Evolutionary conservation across 2,888 invertebrate species (phyloP).

Genomic region (Drosophila multiciliata): DNA sequence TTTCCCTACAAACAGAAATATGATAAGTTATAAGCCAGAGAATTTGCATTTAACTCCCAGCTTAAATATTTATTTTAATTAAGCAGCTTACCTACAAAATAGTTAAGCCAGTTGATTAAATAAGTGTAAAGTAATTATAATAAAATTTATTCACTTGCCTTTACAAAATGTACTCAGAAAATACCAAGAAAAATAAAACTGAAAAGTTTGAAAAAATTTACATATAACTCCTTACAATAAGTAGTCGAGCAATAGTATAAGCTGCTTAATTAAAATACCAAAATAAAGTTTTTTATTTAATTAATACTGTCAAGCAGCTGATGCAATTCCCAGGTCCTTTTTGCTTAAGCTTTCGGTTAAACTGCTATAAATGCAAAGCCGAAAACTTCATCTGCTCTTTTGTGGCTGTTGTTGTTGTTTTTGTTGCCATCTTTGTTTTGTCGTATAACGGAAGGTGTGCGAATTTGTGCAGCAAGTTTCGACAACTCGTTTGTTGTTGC

Average conservation of each 20-base stretch:
- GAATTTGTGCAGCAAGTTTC: constrained; percentile 56
- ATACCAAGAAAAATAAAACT: background rate
- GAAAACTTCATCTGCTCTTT: constrained; percentile 29
- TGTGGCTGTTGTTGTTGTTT: constrained; percentile 9
- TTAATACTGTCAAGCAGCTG: constrained; percentile 29
- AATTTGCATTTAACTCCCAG: background rate
- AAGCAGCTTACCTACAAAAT: background rate
- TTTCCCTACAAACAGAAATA: background rate
- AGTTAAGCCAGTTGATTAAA: constrained; percentile 21
- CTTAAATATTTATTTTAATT: background rate
- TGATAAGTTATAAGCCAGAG: background rate
- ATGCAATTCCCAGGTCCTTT: constrained; percentile 32
- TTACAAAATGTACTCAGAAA: background rate
- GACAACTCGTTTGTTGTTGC: constrained; percentile 54
- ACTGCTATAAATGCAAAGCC: constrained; percentile 53
- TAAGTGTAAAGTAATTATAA: background rate
- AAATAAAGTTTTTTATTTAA: constrained; percentile 12
- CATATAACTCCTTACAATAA: background rate
- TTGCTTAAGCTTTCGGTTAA: constrained; percentile 15
- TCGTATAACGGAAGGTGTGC: constrained; percentile 67
- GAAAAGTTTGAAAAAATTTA: background rate
- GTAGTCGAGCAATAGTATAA: background rate
- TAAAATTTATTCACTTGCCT: background rate
- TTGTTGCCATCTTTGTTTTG: constrained; percentile 26
- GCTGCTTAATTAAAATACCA: constrained; percentile 33